Evolutionary conservation across 2,113 vertebrate species (phyloP), one percentile per base, ranked within the genome.

Genomic region (Turnix velox): DNA sequence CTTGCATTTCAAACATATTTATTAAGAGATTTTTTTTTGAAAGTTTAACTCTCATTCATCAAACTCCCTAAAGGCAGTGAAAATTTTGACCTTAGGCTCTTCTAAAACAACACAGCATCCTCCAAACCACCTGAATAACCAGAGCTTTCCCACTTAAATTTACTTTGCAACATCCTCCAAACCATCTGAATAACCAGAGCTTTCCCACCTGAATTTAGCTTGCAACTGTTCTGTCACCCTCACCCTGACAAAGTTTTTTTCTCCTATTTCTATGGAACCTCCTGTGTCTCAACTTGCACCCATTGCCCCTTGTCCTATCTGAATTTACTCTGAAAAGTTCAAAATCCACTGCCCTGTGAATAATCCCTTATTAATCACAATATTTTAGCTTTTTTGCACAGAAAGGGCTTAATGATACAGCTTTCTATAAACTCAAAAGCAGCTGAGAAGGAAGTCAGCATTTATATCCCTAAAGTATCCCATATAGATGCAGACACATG

Each of bases 381-480:
- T 30, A 35, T 68, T 33, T 76, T 9, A 11, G 1, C n/a, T 30
- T 66, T 84, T 75, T 80, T 95, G 69, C 59, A 30, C 73, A 98
- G 98, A 65, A 98, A 94, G 6, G 97, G 97, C 4, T 96, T 97
- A 46, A 98, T 95, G 82, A 99, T 88, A 14, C 97, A 97, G 40
- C 98, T 98, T 96, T 99, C 98, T 57, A 99, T 95, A 75, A 97
- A 97, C 94, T 99, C 98, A 40, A 98, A 99, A 83, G 99, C 95
- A 2, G 89, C 6, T 0, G 3, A 68, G 62, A 46, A 73, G 42
- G 63, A 63, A 31, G 33, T 12, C 49, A 39, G 14, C 54, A 76
- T 0, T 1, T 1, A 4, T 12, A 28, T 45, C 40, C 48, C 37
- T 30, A 11, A 19, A 61, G 52, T 18, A 16, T 33, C 49, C 37